A percentile compares a stretch with the other conserved stretches of the same genome.
Evolutionary conservation across 2,888 invertebrate species (phyloP).

Genomic region (Stegophylla sp.): DNA sequence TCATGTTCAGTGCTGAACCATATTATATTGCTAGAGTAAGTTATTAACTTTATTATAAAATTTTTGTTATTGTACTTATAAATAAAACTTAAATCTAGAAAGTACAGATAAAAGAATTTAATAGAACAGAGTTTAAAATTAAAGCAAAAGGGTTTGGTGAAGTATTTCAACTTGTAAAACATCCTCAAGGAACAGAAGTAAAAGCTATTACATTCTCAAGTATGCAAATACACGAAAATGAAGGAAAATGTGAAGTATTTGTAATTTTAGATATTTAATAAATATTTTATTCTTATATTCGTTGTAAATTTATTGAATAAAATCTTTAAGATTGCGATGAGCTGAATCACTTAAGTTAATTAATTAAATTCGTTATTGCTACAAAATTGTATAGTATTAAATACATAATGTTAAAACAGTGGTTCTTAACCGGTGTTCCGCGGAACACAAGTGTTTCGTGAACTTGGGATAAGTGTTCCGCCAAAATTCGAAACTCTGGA

Average conservation of each 20-base stretch:
- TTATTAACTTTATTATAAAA: neutral
- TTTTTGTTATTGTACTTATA: neutral
- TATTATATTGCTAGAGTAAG: conserved; percentile 76
- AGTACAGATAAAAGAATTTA: conserved; percentile 86
- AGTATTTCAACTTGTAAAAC: conserved; percentile 88
- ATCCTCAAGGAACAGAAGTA: conserved; percentile 97
- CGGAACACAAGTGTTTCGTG: too few relatives aligned
- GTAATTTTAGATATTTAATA: conserved; percentile 95
- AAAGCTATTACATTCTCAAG: conserved; percentile 99
- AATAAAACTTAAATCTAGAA: conserved; percentile 69
- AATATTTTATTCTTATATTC: neutral
- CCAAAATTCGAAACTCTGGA: too few relatives aligned
- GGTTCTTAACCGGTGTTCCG: too few relatives aligned
- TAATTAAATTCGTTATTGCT: too few relatives aligned
- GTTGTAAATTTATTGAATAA: neutral
- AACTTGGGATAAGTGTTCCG: too few relatives aligned
- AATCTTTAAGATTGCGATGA: neutral
- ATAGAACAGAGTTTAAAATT: conserved; percentile 81
- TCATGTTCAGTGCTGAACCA: conserved; percentile 90
- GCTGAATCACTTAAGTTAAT: neutral
- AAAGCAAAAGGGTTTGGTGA: conserved; percentile 84
- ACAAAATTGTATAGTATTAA: too few relatives aligned
- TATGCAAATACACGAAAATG: conserved; percentile 84
- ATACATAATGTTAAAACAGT: too few relatives aligned
- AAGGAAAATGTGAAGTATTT: conserved; percentile 84